These are phyloP conservation scores for Colaptes auratus DNA, from an alignment of 2,113 vertebrate genomes.

Conservation along the genomic window DNA sequence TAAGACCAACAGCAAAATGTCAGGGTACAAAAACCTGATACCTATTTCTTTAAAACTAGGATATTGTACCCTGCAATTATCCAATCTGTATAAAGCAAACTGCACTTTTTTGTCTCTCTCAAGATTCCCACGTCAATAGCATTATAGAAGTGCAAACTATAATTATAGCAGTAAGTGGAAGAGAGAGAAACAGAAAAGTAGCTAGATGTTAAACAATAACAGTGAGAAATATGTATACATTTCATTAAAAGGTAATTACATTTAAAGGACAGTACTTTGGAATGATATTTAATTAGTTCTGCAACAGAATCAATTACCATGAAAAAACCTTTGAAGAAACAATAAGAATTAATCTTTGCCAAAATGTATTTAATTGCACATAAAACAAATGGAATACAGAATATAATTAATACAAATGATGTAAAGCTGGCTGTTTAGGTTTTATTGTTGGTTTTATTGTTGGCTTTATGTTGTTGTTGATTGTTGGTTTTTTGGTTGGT, in stretches of 20 bases:
- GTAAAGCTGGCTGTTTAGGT: neutral
- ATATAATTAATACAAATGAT: neutral
- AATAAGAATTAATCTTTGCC: neutral
- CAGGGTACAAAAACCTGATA: neutral
- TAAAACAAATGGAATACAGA: neutral
- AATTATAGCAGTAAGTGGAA: neutral
- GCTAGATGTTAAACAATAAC: neutral
- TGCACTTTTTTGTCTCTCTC: neutral
- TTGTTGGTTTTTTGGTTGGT: neutral
- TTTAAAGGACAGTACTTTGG: neutral
- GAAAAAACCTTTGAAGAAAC: neutral
- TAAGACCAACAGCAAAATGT: neutral
- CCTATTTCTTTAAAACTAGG: neutral
- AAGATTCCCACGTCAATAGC: neutral
- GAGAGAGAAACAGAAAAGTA: neutral
- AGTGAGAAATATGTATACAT: neutral
- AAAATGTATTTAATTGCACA: neutral
- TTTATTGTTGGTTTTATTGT: neutral
- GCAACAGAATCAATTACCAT: slow-evolving; percentile 6
- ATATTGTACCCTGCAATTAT: neutral
- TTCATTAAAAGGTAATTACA: slow-evolving; percentile 35
- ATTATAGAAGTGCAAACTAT: neutral
- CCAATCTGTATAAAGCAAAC: neutral
- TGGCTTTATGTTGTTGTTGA: neutral
- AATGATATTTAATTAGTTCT: slow-evolving; percentile 32